These are phyloP conservation scores for Slavum lentiscoides DNA, from an alignment of 2,888 invertebrate species.

Conservation along the genomic window DNA sequence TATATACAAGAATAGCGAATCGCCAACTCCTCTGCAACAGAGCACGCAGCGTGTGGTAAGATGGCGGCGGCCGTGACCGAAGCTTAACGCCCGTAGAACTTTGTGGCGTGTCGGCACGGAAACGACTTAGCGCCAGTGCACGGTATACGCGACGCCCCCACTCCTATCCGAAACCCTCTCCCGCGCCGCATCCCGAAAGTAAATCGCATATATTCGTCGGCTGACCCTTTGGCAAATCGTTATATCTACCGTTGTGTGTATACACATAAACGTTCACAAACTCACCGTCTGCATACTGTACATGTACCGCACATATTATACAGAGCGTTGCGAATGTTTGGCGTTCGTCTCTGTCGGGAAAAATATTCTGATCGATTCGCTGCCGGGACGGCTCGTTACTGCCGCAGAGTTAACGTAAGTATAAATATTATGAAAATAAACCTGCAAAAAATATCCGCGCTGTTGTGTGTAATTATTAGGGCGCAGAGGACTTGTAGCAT, in stretches of 20 bases:
- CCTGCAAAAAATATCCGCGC: no score
- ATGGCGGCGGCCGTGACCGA: constrained; percentile 43
- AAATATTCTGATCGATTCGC: neutral
- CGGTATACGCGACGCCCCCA: neutral
- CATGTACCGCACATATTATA: no score
- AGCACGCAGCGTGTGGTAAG: constrained; percentile 36
- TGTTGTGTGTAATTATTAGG: no score
- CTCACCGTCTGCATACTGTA: neutral
- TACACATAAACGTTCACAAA: neutral
- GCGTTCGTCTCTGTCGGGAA: neutral
- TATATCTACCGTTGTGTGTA: constrained; percentile 13
- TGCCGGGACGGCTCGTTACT: no score
- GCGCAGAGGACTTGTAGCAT: no score
- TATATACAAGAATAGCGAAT: constrained; percentile 9
- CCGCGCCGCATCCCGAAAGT: constrained; percentile 9
- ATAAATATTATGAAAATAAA: no score
- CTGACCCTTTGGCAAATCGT: constrained; percentile 40
- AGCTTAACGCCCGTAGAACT: constrained; percentile 49
- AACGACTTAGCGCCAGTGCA: constrained; percentile 45
- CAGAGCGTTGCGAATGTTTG: neutral
- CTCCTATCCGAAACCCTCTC: constrained; percentile 36
- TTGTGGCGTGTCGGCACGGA: constrained; percentile 53
- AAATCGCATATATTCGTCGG: constrained; percentile 29
- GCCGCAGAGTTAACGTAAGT: no score
- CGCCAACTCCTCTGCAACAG: constrained; percentile 12